Percentiles rank a stretch among this genome's conserved stretches.
These are phyloP conservation scores for Heliocidaris tuberculata DNA, from an alignment of 35 echinoderm and acorn worm genomes.

Conservation along the genomic window DNA sequence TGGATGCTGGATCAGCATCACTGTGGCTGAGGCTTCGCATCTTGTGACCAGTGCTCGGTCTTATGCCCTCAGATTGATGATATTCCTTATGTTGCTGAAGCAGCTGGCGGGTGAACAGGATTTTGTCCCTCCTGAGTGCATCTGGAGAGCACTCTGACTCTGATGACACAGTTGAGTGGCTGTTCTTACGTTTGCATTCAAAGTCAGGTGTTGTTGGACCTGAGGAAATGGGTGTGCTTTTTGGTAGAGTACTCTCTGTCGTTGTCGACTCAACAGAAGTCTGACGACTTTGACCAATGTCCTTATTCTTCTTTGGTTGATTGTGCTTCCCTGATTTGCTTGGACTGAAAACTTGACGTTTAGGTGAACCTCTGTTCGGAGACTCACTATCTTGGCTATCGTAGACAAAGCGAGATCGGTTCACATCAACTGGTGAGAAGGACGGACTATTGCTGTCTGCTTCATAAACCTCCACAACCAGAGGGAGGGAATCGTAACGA, in stretches of 20 bases:
- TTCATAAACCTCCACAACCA: slow-evolving; percentile 94
- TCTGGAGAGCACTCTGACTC: slow-evolving; percentile 47
- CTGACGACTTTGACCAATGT: slow-evolving; percentile 63
- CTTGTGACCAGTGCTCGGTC: neutral
- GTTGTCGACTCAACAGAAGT: slow-evolving; percentile 82
- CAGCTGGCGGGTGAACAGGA: slow-evolving; percentile 18
- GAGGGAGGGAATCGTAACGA: slow-evolving; percentile 88
- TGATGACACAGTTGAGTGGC: slow-evolving; percentile 53
- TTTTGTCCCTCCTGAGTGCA: slow-evolving; percentile 29
- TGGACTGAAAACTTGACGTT: slow-evolving; percentile 11
- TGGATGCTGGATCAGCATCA: neutral
- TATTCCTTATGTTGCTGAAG: slow-evolving; percentile 27
- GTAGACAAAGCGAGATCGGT: slow-evolving; percentile 42
- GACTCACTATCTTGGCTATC: slow-evolving; percentile 67
- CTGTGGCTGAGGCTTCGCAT: neutral
- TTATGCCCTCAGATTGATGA: neutral
- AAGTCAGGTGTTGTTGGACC: slow-evolving; percentile 79
- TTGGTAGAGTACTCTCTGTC: slow-evolving; percentile 80
- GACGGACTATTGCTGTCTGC: slow-evolving; percentile 74
- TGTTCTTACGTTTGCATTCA: slow-evolving; percentile 64
- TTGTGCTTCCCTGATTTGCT: neutral
- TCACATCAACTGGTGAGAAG: slow-evolving; percentile 52
- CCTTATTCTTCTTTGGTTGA: slow-evolving; percentile 57
- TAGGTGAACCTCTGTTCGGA: neutral
- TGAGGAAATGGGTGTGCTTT: slow-evolving; percentile 90